Evolutionary conservation across 2,888 invertebrate genomes (phyloP).

Genomic region (Masnerella sp.): DNA sequence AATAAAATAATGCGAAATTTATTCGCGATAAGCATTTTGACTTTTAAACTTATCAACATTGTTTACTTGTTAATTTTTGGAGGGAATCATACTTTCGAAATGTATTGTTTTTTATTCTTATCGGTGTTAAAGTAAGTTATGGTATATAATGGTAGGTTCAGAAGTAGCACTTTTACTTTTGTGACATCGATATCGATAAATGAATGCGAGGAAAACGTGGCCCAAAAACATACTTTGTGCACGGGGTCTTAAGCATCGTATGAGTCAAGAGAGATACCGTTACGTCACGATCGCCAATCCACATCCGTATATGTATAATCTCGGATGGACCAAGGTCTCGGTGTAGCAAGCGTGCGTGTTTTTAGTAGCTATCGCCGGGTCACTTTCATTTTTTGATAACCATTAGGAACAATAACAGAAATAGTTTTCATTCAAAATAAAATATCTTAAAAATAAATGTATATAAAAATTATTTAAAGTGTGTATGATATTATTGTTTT

Average conservation of each 20-base stretch:
- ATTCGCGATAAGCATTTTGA: too few species aligned
- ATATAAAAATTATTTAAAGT: too few species aligned
- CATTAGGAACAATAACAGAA: background rate
- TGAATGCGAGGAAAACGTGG: slow-evolving; percentile 26
- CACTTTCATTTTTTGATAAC: slow-evolving; percentile 44
- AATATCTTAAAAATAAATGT: too few species aligned
- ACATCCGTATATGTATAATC: slow-evolving; percentile 75
- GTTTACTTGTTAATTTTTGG: too few species aligned
- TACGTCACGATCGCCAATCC: slow-evolving; percentile 71
- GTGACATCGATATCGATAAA: slow-evolving; percentile 11
- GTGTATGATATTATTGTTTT: too few species aligned
- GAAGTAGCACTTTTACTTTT: slow-evolving; percentile 5
- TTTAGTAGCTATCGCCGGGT: slow-evolving; percentile 12
- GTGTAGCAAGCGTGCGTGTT: slow-evolving; percentile 27
- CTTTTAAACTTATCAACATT: too few species aligned
- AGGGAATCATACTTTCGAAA: too few species aligned
- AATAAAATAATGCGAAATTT: too few species aligned
- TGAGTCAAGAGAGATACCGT: slow-evolving; percentile 64
- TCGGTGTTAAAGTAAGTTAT: too few species aligned
- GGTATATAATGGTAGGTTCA: too few species aligned
- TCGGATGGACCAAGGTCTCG: slow-evolving; percentile 71
- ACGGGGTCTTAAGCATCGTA: slow-evolving; percentile 36
- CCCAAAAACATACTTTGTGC: slow-evolving; percentile 36
- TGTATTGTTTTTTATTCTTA: too few species aligned
- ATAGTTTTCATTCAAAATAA: background rate